Conservation (phyloP, 2,797 vertebrate genomes). For the Lycodopsis pacificus region DNA sequence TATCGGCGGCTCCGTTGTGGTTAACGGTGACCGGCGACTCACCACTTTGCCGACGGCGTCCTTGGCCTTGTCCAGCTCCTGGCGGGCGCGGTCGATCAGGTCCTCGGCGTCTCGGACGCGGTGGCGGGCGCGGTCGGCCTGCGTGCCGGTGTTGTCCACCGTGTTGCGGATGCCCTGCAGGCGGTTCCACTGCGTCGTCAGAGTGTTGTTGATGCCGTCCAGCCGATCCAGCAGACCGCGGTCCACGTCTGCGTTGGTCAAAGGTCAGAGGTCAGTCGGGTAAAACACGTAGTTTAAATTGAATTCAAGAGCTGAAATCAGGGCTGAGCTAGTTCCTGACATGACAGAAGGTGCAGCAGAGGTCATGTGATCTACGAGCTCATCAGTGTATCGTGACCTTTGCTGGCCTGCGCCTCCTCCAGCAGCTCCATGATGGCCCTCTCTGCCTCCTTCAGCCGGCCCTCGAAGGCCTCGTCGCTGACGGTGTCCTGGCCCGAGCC, state of each 20-base stretch:
- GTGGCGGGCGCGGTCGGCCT: slow-evolving; percentile 88
- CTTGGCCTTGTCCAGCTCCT: slow-evolving; percentile 92
- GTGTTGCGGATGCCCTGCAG: slow-evolving; percentile 92
- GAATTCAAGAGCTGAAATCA: not conserved
- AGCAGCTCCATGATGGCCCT: slow-evolving; percentile 90
- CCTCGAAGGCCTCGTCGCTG: slow-evolving; percentile 94
- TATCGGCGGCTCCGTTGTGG: fast-evolving
- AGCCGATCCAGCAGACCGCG: slow-evolving; percentile 92
- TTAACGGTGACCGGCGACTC: slow-evolving; percentile 67
- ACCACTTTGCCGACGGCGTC: slow-evolving; percentile 92
- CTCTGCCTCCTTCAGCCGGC: slow-evolving; percentile 93
- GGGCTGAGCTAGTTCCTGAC: not conserved
- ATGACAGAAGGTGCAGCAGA: no score
- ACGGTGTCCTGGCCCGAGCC: slow-evolving; percentile 88
- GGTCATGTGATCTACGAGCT: no score
- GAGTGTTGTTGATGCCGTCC: slow-evolving; percentile 89
- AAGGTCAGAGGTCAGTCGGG: slow-evolving; percentile 1
- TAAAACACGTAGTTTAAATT: no score
- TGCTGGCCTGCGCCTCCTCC: slow-evolving; percentile 91
- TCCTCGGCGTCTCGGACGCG: slow-evolving; percentile 87
- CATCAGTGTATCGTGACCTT: slow-evolving; percentile 79
- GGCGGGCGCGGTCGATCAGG: slow-evolving; percentile 89
- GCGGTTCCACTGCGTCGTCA: slow-evolving; percentile 91
- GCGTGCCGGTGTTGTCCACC: slow-evolving; percentile 86
- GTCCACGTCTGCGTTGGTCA: slow-evolving; percentile 86